Evolutionary conservation across 2,113 vertebrate genomes (phyloP).

Genomic region (Brachirus orientalis): DNA sequence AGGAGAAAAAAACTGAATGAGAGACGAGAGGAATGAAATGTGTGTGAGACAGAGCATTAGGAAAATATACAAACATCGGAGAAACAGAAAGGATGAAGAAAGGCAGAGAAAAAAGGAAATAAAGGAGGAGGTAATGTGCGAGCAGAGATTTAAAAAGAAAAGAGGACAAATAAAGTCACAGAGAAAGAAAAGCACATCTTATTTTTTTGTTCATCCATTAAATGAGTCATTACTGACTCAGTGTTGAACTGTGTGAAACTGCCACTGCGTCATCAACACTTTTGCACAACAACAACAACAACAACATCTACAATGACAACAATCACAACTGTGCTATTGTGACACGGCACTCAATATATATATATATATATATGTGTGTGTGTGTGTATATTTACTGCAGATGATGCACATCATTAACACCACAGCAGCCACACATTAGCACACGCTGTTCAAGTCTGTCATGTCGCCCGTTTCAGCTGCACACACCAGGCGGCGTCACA

Average conservation of each 20-base stretch:
- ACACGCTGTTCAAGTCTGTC: constrained; percentile 47
- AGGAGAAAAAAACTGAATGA: constrained; percentile 13
- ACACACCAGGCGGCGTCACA: constrained; percentile 27
- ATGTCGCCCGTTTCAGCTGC: constrained; percentile 26
- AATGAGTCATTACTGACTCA: constrained; percentile 64
- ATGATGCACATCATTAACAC: constrained; percentile 68
- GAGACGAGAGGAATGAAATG: constrained; percentile 24
- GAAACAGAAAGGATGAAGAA: not conserved
- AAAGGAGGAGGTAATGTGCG: constrained; percentile 4
- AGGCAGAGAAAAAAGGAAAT: not conserved
- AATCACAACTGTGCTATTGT: constrained; percentile 61
- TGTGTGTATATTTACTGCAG: not conserved
- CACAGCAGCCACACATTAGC: constrained; percentile 70
- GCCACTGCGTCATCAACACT: constrained; percentile 68
- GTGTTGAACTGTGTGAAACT: constrained; percentile 51
- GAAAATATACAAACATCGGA: constrained; percentile 20
- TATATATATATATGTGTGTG: not conserved
- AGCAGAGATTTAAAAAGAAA: too few species aligned
- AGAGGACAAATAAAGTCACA: constrained; percentile 8
- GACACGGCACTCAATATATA: constrained; percentile 52
- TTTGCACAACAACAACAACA: constrained; percentile 62
- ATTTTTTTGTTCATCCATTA: constrained; percentile 39
- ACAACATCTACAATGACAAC: constrained; percentile 49
- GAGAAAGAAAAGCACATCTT: constrained; percentile 36
- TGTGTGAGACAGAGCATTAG: too few species aligned